Conservation (phyloP, 2,888 invertebrate species). For the Polymixis flavicincta region DNA sequence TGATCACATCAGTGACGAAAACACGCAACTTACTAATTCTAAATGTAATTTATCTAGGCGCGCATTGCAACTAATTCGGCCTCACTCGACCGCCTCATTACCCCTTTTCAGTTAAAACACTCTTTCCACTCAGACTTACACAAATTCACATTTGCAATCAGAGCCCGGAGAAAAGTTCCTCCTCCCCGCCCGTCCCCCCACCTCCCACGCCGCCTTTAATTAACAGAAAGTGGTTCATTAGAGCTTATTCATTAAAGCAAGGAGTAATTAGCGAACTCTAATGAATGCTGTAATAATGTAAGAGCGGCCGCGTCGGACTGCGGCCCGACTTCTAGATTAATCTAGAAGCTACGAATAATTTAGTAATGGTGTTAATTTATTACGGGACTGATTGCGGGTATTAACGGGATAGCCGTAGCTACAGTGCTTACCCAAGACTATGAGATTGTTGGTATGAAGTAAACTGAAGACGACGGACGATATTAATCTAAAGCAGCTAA, state of each 20-base stretch:
- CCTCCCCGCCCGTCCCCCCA: conserved; percentile 71
- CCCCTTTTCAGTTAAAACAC: conserved; percentile 89
- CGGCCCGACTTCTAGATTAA: conserved; percentile 90
- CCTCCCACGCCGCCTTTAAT: conserved; percentile 93
- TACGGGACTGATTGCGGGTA: conserved; percentile 85
- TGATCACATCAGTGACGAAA: conserved; percentile 9
- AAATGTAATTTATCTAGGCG: conserved; percentile 75
- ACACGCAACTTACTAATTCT: conserved; percentile 7
- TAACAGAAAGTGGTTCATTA: conserved; percentile 97
- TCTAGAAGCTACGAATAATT: conserved; percentile 89
- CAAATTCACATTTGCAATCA: conserved; percentile 91
- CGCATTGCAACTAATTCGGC: conserved; percentile 87
- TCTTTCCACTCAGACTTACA: conserved; percentile 90
- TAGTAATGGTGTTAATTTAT: conserved; percentile 89
- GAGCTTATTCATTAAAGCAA: conserved; percentile 97
- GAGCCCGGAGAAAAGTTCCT: conserved; percentile 89
- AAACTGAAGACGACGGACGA: too few relatives aligned
- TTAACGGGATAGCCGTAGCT: conserved; percentile 75
- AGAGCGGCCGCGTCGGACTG: conserved; percentile 90
- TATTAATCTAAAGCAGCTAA: too few relatives aligned
- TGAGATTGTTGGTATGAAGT: conserved; percentile 33
- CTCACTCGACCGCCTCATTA: conserved; percentile 88
- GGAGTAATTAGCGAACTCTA: conserved; percentile 97
- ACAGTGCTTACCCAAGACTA: conserved; percentile 31
- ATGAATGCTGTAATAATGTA: conserved; percentile 95